Conservation (phyloP, 2,797 vertebrate species). For the Spheniscus humboldti region DNA sequence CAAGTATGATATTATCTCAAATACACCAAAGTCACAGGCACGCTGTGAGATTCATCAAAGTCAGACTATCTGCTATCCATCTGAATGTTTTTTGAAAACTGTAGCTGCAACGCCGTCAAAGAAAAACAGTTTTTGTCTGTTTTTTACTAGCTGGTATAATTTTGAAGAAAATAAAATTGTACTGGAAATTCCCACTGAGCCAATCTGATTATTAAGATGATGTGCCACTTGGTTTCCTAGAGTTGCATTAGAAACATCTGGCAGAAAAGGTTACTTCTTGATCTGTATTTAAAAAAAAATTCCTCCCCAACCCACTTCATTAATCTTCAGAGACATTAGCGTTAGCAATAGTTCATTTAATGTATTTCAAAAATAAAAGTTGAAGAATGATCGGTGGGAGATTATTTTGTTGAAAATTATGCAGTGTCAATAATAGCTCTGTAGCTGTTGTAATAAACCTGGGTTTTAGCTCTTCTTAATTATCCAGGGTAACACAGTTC, state of each 20-base stretch:
- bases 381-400: not conserved
- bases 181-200: not conserved
- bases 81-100: not conserved
- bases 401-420: not conserved
- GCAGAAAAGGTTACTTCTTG: not conserved
- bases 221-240: not conserved
- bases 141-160: not conserved
- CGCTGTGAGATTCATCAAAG: not conserved
- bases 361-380: not conserved
- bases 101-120: not conserved
- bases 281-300: not conserved
- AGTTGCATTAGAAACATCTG: slow-evolving; percentile 5
- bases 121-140: not conserved
- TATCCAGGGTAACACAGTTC: not conserved
- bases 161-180: not conserved
- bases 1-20: not conserved
- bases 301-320: not conserved
- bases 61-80: not conserved
- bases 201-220: not conserved
- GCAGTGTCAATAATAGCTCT: not conserved
- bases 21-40: not conserved
- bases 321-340: not conserved
- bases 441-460: not conserved
- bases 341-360: not conserved
- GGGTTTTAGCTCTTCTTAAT: not conserved